Base-by-base conservation (phyloP, 92 coral and sea anemone species). In the Hydrozoanthus gracilis region DNA sequence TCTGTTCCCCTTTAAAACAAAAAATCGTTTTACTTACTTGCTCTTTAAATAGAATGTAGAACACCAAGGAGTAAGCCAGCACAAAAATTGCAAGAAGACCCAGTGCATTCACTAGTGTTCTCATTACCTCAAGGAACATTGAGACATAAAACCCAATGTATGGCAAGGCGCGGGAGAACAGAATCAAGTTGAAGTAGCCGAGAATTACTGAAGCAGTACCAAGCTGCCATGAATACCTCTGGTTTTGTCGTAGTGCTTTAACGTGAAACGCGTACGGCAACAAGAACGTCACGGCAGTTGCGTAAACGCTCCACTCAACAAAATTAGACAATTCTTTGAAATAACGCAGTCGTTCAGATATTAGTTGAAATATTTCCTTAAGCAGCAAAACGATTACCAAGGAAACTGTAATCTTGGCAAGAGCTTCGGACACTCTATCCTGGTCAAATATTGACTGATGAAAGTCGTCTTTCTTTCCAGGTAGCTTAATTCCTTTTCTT, bases 101-200 rank as follows among this genome's bases (percentile, higher is more conserved):
- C 88, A 92, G 82, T 17, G 92, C 93, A 48, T 87, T 91, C 52
- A 88, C 20, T 52, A 95, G 83, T 0, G 98, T 95, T 83, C 71
- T 90, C 72, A 92, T 84, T 74, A 95, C 95, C 73, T 94, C 98
- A 8, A 94, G 87, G 48, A 95, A 95, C 98, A 95, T 95, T 6
- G 98, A 88, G 68, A 92, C 96, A 54, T 95, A 95, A 78, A 95
- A 76, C 15, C 98, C 98, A 11, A 95, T 66, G 75, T 86, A 84
- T 2, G 92, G 89, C 75, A 94, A 11, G 20, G 91, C 91, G 51
- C 90, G 93, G 14, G 86, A 67, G 68, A 93, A 86, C 73, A 95
- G 76, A 10, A 95, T 87, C 76, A 95, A 67, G 55, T 94, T 89
- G 85, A 92, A 73, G 79, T 92, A 95, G 11, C 98, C 94, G 69